These are phyloP conservation scores for Gari tellinella DNA, from an alignment of 2,888 invertebrate species.

Conservation along the genomic window DNA sequence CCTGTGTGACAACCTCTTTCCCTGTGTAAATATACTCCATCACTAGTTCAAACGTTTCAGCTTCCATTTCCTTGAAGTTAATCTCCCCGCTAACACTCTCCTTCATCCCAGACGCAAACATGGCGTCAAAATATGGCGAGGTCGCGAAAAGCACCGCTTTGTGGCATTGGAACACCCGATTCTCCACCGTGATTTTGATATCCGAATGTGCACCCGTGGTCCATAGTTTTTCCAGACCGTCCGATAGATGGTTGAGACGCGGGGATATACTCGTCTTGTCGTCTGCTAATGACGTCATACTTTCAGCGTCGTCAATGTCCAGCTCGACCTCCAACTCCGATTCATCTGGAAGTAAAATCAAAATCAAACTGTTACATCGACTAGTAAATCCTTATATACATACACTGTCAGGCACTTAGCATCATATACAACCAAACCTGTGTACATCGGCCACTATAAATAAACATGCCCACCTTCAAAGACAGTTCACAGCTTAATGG, in stretches of 20 bases:
- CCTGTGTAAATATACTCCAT: conserved; percentile 94
- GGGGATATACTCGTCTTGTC: conserved; percentile 15
- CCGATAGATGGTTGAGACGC: conserved; percentile 55
- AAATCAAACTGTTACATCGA: background rate
- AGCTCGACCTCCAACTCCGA: conserved; percentile 32
- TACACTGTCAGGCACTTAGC: no score
- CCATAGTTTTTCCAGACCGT: conserved; percentile 66
- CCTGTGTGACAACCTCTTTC: conserved; percentile 89
- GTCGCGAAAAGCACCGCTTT: conserved; percentile 76
- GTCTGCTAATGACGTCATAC: conserved; percentile 34
- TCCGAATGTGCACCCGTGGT: conserved; percentile 69
- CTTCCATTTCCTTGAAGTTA: conserved; percentile 86
- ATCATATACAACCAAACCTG: no score
- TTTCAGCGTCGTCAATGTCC: conserved; percentile 28
- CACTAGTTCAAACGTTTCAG: conserved; percentile 90
- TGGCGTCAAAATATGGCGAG: conserved; percentile 77
- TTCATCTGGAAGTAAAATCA: conserved; percentile 35
- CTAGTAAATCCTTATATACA: no score
- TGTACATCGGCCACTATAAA: no score
- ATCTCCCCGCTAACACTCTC: conserved; percentile 75
- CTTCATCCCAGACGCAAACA: conserved; percentile 78
- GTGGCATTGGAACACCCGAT: conserved; percentile 74
- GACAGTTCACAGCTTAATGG: no score
- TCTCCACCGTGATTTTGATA: conserved; percentile 74
- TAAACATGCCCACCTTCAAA: no score